Evolutionary conservation across 2,888 invertebrate genomes (phyloP).

Genomic region (Aleiodes leptofemur): DNA sequence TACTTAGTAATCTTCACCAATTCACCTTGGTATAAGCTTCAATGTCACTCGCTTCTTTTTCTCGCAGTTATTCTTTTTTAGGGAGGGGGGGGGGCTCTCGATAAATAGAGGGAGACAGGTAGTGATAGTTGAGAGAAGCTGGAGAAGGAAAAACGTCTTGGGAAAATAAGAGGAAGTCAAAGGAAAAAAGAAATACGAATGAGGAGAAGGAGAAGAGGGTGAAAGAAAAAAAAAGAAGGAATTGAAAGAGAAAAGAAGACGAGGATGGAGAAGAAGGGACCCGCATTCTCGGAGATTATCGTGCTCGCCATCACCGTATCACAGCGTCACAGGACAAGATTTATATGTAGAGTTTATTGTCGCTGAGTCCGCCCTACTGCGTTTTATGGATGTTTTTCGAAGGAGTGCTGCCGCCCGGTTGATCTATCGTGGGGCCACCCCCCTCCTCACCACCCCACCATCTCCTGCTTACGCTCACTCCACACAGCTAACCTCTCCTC

Average conservation of each 20-base stretch:
- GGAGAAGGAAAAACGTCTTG: constrained; percentile 48
- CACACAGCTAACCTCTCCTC: neutral
- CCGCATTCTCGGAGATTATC: constrained; percentile 76
- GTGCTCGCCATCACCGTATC: constrained; percentile 76
- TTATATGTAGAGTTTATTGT: constrained; percentile 76
- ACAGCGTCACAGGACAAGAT: constrained; percentile 75
- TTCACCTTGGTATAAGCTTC: too few species aligned
- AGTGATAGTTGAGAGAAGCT: constrained; percentile 31
- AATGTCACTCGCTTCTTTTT: too few species aligned
- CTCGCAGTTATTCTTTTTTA: too few species aligned
- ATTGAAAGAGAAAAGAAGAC: constrained; percentile 44
- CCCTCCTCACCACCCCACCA: constrained; percentile 57
- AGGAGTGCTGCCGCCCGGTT: constrained; percentile 74
- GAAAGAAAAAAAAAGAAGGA: constrained; percentile 48
- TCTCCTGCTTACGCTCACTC: constrained; percentile 43
- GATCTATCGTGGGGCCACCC: constrained; percentile 72
- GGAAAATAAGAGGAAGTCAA: constrained; percentile 51
- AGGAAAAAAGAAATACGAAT: constrained; percentile 51
- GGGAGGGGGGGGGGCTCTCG: neutral
- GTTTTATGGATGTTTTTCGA: constrained; percentile 76
- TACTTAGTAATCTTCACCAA: too few species aligned
- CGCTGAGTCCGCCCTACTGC: constrained; percentile 76
- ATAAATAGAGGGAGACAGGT: constrained; percentile 5
- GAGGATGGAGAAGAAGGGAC: constrained; percentile 65
- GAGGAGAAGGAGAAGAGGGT: constrained; percentile 44